These are phyloP conservation scores for Drosophila setosimentum DNA, from an alignment of 2,888 invertebrate species.

Conservation along the genomic window DNA sequence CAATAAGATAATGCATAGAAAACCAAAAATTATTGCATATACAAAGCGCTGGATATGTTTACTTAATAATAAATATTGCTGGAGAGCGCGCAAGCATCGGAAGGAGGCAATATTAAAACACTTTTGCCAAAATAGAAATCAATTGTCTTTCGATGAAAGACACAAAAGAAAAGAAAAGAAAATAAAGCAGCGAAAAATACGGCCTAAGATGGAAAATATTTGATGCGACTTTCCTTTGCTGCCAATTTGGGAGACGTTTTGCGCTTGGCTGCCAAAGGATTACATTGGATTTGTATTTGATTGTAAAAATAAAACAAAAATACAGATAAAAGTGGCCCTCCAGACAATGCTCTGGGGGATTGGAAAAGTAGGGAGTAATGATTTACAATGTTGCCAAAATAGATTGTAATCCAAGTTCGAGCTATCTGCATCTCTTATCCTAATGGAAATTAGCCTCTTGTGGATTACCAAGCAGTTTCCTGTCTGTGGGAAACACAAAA, in stretches of 20 bases:
- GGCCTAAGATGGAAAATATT: conserved; percentile 34
- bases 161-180: conserved; percentile 15
- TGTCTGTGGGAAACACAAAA: background rate
- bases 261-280: conserved; percentile 75
- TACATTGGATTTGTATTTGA: conserved; percentile 79
- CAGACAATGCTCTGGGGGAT: conserved; percentile 36
- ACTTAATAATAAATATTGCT: conserved; percentile 41
- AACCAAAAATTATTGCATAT: conserved; percentile 35
- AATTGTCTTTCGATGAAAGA: conserved; percentile 51
- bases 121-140: conserved; percentile 58
- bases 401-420: conserved; percentile 62
- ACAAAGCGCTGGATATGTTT: conserved; percentile 32
- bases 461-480: conserved; percentile 35
- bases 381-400: conserved; percentile 73
- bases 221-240: conserved; percentile 41
- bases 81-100: conserved; percentile 9
- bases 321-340: conserved; percentile 27
- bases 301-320: conserved; percentile 58
- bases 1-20: conserved; percentile 62
- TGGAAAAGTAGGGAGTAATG: conserved; percentile 60
- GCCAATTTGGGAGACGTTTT: conserved; percentile 68
- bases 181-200: conserved; percentile 21
- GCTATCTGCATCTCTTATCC: conserved; percentile 61
- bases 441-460: conserved; percentile 53
- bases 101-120: conserved; percentile 41